Base-by-base conservation (phyloP, 2,113 vertebrate species). In the Salvelinus fontinalis region DNA sequence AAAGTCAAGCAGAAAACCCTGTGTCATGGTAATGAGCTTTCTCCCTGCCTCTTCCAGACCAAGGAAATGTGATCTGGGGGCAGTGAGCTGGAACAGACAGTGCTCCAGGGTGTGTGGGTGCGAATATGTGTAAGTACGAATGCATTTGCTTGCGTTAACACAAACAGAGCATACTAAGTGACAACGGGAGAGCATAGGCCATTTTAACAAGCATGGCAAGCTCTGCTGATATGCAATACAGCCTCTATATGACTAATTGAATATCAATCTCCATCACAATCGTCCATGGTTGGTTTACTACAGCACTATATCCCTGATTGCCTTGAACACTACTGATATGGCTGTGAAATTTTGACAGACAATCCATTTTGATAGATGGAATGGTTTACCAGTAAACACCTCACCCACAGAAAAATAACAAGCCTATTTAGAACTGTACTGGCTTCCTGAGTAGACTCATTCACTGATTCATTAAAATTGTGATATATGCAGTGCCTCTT, bases 1-100 rank as follows among this genome's bases (percentile, higher is more conserved):
- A 78, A 73, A 20, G 74, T 12, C 27, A 74, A 48, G 7, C 31
- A 60, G 74, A 54, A 68, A 67, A 44, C 67, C 12, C 31, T 68
- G 11, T 51, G 24, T 49, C 73, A 60, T 73, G 65, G 67, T 26
- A 26, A 44, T 67, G 62, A 72, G 49, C 26, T 67, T 73, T 57
- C n/a, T 16, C 51, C 60, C 18, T 64, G 59, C 57, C 31, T 18
- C 13, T 69, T 34, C 20, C 9, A 60, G 29, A 59, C 27, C 49
- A 66, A 71, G 26, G 49, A 67, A 66, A 67, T 66, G 27, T 48
- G n/a, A 62, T 62, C 20, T 64, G 16, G 29, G 31, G 59, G 26
- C 14, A 72, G 48, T 59, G 64, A 73, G 51, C 27, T n/a, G 48
- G 71, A 68, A 66, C 34, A 34, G 70, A 51, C 34, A n/a, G 20